Base-by-base conservation (phyloP, 2,888 invertebrate species). In the Sacculina carcini region DNA sequence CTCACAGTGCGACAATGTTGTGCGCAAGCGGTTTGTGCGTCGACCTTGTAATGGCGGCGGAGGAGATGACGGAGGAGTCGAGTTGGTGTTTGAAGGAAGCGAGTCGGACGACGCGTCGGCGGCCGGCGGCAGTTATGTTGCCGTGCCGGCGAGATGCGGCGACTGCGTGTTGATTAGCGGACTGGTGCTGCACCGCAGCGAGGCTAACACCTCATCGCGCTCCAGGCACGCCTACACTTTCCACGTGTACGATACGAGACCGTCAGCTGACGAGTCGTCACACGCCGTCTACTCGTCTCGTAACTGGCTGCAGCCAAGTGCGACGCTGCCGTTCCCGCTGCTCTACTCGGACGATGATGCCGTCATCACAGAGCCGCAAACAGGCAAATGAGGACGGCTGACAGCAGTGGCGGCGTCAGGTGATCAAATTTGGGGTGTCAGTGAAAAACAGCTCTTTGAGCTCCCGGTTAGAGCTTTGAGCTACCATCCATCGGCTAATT, bases 181-280 rank as follows among this genome's bases (percentile, higher is more conserved):
- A 0, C 76, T 82, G 62, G 86, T 92, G 1, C 81, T 94, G 0
- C 96, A 98, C 65, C 82, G 79, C 63, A 94, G 92, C 61, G 81
- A 81, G 50, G 69, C 72, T 9, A 98, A 98, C 65, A 77, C 71
- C 54, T 90, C 90, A 0, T 63, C 72, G 2, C 73, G 74, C 56
- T 79, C 86, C n/a, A 75, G 96, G 31, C 84, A 87, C 60, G 87
- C 85, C 1, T 98, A 96, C 67, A 90, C 92, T 6, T 92, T 94
- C 67, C 96, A 98, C 64, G 74, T 90, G 1, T 73, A 84, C 52
- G 96, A 98, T 64, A 75, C 73, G 56, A 68, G 76, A 19, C 68
- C 77, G 53, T n/a, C n/a, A n/a, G n/a, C n/a, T n/a, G n/a, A n/a
- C n/a, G n/a, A n/a, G n/a, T n/a, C n/a, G n/a, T n/a, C n/a, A n/a